These are phyloP conservation scores for Akabosia matsudoensis DNA, from an alignment of 1,140 invertebrate species.

Conservation along the genomic window DNA sequence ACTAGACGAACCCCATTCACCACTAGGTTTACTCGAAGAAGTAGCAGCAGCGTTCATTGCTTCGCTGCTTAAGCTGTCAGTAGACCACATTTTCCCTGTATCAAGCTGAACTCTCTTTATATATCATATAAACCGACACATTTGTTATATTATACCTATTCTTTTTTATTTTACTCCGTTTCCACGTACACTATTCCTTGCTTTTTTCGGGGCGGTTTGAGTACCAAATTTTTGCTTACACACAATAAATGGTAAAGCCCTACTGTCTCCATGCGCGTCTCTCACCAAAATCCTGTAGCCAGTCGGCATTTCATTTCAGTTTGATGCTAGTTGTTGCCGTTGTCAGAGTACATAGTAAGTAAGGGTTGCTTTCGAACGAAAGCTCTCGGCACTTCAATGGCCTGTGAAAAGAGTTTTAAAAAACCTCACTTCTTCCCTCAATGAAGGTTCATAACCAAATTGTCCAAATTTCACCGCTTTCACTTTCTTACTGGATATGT, in stretches of 20 bases:
- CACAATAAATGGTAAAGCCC: neutral
- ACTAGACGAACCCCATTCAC: neutral
- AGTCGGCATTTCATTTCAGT: slow-evolving; percentile 16
- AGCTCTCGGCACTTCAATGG: too few species aligned
- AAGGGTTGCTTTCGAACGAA: neutral
- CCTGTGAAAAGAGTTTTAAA: neutral
- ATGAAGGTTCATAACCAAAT: neutral
- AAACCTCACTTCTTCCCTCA: neutral
- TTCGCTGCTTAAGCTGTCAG: neutral
- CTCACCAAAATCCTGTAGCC: neutral
- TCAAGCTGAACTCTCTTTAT: too few species aligned
- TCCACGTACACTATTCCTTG: neutral
- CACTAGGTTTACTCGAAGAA: too few species aligned
- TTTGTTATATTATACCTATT: neutral
- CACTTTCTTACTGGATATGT: too few species aligned
- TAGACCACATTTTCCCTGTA: too few species aligned
- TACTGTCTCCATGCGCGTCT: neutral
- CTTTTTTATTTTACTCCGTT: neutral
- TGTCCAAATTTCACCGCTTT: too few species aligned
- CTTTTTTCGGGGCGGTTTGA: neutral
- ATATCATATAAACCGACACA: neutral
- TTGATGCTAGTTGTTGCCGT: neutral
- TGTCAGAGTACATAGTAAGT: neutral
- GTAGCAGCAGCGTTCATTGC: neutral
- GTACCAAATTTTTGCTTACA: neutral